Percentiles rank a stretch among this genome's conserved stretches.
These are phyloP conservation scores for Indicator indicator DNA, from an alignment of 2,113 vertebrate species.

Conservation along the genomic window DNA sequence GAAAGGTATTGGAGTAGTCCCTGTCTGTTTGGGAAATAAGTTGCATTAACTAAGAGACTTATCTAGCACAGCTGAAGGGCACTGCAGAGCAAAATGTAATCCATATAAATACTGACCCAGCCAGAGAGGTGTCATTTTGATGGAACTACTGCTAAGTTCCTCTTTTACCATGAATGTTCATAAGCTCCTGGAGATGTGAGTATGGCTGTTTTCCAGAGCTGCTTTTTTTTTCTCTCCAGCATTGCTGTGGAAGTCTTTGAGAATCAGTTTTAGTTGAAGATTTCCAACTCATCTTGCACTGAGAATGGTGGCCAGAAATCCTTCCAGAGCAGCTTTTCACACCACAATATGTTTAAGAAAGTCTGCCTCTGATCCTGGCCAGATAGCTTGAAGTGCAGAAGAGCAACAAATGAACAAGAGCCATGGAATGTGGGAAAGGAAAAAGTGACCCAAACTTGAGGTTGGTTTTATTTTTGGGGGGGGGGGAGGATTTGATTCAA, in stretches of 20 bases:
- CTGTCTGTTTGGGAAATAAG: neutral
- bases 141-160: neutral
- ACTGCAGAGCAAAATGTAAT: neutral
- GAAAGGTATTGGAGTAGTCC: neutral
- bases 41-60: neutral
- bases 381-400: constrained; percentile 45
- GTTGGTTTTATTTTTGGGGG: neutral
- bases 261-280: neutral
- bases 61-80: neutral
- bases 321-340: constrained; percentile 24
- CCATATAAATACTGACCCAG: neutral
- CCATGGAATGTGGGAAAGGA: constrained; percentile 51
- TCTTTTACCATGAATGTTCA: neutral
- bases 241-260: neutral
- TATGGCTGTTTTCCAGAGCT: neutral
- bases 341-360: constrained; percentile 28
- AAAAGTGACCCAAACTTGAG: constrained; percentile 42
- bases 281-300: constrained; percentile 17
- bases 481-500: constrained; percentile 15
- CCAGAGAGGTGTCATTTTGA: neutral
- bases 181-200: neutral
- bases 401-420: constrained; percentile 31
- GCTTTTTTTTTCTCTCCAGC: neutral
- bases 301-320: constrained; percentile 21
- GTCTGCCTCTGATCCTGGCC: constrained; percentile 19